Percentiles rank a stretch among this genome's conserved stretches.
These are phyloP conservation scores for Anagrus nilaparvatae DNA, from an alignment of 1,140 invertebrate species.

Conservation along the genomic window DNA sequence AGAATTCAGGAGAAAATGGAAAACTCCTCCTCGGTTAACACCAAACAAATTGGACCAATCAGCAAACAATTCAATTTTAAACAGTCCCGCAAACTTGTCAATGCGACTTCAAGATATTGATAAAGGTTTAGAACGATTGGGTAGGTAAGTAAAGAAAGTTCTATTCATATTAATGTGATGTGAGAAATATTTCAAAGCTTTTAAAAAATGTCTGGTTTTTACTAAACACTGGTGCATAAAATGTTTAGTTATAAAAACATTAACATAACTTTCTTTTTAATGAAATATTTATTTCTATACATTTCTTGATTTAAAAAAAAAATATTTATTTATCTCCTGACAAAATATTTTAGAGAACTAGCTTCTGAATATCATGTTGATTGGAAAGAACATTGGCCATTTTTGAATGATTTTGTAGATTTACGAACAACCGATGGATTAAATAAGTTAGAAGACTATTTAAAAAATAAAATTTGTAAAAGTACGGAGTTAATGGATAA, in stretches of 20 bases:
- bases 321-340: conserved; percentile 11
- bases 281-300: conserved; percentile 4
- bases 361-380: conserved; percentile 62
- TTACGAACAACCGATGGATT: conserved; percentile 62
- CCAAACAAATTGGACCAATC: conserved; percentile 10
- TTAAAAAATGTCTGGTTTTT: conserved; percentile 8
- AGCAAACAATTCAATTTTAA: not conserved
- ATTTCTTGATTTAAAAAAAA: not conserved
- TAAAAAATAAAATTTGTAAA: conserved; percentile 48
- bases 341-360: conserved; percentile 49
- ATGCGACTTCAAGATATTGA: conserved; percentile 64
- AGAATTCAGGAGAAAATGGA: conserved; percentile 67
- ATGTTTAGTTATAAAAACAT: too few species aligned
- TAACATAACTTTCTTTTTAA: not conserved
- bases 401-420: conserved; percentile 70
- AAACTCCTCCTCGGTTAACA: conserved; percentile 57
- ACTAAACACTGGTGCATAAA: too few species aligned
- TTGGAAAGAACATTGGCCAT: conserved; percentile 91
- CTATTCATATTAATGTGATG: not conserved
- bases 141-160: conserved; percentile 48
- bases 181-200: conserved; percentile 9
- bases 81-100: conserved; percentile 22
- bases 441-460: conserved; percentile 59
- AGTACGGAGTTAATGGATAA: conserved; percentile 11
- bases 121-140: conserved; percentile 76